These are phyloP conservation scores for Chymomyza procnemis DNA, from an alignment of 2,888 invertebrate genomes.

Conservation along the genomic window DNA sequence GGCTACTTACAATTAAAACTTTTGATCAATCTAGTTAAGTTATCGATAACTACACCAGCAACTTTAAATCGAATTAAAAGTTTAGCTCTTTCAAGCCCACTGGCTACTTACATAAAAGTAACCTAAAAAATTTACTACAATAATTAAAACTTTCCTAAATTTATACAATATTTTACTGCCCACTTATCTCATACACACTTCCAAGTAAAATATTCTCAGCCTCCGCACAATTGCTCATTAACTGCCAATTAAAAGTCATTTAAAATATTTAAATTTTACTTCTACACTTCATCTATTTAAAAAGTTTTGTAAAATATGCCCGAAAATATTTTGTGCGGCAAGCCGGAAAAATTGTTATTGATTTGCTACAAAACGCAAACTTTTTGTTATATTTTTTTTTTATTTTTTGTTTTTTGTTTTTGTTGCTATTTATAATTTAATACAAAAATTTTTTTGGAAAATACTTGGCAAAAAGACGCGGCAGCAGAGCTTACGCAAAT, in stretches of 20 bases:
- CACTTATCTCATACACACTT: not conserved
- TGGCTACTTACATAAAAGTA: no score
- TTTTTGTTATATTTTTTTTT: conserved; percentile 3
- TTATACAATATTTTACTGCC: not conserved
- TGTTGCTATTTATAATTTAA: conserved; percentile 62
- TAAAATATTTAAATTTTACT: not conserved
- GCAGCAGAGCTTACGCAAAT: conserved; percentile 64
- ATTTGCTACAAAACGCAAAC: conserved; percentile 34
- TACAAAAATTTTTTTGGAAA: conserved; percentile 57
- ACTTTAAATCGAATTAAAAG: no score
- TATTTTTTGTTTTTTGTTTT: not conserved
- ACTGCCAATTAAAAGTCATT: not conserved
- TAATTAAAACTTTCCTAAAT: no score
- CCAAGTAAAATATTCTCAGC: not conserved
- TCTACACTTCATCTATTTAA: not conserved
- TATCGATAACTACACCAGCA: no score
- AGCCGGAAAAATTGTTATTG: conserved; percentile 43
- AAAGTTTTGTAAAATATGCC: not conserved
- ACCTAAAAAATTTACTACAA: no score
- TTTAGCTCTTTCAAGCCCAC: no score
- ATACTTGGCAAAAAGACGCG: conserved; percentile 44
- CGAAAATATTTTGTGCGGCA: not conserved
- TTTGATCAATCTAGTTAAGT: no score
- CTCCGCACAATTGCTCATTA: not conserved
- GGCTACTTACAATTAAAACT: no score